phyloP scores from a whole-genome alignment of 2,888 invertebrate species.

The Fissipunctia ypsillon region DNA sequence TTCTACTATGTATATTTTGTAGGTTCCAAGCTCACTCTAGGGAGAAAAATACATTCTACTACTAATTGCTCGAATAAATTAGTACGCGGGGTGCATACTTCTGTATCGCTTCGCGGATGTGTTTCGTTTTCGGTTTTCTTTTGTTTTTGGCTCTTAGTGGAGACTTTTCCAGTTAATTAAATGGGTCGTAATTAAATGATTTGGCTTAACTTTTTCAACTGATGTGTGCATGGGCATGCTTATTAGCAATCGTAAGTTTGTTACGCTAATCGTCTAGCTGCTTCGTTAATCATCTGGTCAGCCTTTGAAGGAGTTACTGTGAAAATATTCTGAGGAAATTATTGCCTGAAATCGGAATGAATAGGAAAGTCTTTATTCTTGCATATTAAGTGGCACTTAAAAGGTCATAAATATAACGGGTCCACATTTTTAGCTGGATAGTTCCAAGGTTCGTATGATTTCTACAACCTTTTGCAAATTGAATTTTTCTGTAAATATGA shows the following conservation, averaged over 20 bases:
- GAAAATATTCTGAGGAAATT: neutral
- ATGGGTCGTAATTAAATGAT: constrained; percentile 21
- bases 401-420: no score
- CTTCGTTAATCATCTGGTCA: neutral
- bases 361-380: no score
- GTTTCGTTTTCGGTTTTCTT: constrained; percentile 18
- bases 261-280: no score
- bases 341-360: neutral
- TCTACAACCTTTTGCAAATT: no score
- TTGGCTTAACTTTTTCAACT: neutral
- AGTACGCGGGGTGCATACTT: constrained; percentile 53
- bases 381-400: no score
- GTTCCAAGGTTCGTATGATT: no score
- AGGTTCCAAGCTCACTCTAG: constrained; percentile 53
- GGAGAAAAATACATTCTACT: constrained; percentile 67
- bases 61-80: constrained; percentile 67
- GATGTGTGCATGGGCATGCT: neutral
- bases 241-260: neutral
- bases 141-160: constrained; percentile 19
- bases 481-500: neutral
- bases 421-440: no score
- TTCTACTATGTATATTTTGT: constrained; percentile 59
- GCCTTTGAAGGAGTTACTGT: neutral
- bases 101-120: constrained; percentile 27
- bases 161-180: constrained; percentile 38